These are phyloP conservation scores for Xylophagus ater DNA, from an alignment of 2,888 invertebrate species.

Conservation along the genomic window DNA sequence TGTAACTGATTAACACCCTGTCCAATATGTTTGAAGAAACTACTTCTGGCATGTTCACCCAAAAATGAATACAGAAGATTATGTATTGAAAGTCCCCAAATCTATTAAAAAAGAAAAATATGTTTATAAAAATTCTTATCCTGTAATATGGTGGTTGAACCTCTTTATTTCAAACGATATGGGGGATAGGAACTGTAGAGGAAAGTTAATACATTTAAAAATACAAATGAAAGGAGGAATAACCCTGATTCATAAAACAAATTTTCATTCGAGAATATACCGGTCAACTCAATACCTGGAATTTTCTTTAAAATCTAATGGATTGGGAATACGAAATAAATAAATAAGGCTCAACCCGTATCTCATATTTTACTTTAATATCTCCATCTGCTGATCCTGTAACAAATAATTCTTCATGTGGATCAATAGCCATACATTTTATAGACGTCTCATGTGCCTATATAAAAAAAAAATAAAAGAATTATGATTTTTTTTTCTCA, in stretches of 20 bases:
- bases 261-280: too few relatives aligned
- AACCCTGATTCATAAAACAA: too few relatives aligned
- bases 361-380: slow-evolving; percentile 60
- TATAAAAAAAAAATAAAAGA: neutral
- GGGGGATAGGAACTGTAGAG: too few relatives aligned
- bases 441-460: slow-evolving; percentile 88
- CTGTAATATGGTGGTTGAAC: too few relatives aligned
- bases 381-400: slow-evolving; percentile 91
- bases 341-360: too few relatives aligned
- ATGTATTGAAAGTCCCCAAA: slow-evolving; percentile 86
- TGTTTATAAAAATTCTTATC: slow-evolving; percentile 11
- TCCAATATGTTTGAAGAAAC: slow-evolving; percentile 95
- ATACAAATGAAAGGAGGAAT: too few relatives aligned
- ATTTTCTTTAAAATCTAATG: too few relatives aligned
- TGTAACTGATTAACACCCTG: slow-evolving; percentile 94
- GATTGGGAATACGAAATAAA: too few relatives aligned
- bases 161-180: too few relatives aligned
- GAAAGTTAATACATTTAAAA: too few relatives aligned
- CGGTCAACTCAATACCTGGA: too few relatives aligned
- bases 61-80: slow-evolving; percentile 78
- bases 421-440: slow-evolving; percentile 89
- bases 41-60: slow-evolving; percentile 90
- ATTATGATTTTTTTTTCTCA: neutral
- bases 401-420: slow-evolving; percentile 90
- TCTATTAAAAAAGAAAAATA: slow-evolving; percentile 43